A percentile compares a stretch with the other conserved stretches of the same genome.
Conservation (phyloP, 2,888 invertebrate genomes). For the Ctenicera cuprea region DNA sequence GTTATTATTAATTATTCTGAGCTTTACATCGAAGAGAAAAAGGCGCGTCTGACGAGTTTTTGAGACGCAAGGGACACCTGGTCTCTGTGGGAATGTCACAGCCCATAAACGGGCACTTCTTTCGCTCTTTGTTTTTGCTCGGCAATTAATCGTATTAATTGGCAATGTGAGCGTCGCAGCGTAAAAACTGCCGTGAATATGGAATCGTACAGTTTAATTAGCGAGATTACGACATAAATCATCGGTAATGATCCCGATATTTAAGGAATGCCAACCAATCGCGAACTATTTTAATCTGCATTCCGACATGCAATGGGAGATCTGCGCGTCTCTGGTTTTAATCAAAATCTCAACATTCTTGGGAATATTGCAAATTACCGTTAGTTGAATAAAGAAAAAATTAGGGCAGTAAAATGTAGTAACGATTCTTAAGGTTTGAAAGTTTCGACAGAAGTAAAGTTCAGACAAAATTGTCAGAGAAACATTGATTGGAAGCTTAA, state of each 20-base stretch:
- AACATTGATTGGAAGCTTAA: too few species aligned
- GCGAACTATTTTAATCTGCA: slow-evolving; percentile 42
- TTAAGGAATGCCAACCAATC: slow-evolving; percentile 38
- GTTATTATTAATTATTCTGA: slow-evolving; percentile 5
- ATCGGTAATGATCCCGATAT: slow-evolving; percentile 41
- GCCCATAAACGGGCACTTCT: slow-evolving; percentile 33
- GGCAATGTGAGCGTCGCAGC: slow-evolving; percentile 30
- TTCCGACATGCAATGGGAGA: slow-evolving; percentile 38
- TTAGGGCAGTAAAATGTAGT: too few species aligned
- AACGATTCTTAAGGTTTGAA: too few species aligned
- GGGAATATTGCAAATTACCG: neutral
- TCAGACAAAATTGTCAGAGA: too few species aligned
- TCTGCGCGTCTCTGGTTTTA: slow-evolving; percentile 23
- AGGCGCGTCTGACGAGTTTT: slow-evolving; percentile 22
- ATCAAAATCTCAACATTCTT: slow-evolving; percentile 7
- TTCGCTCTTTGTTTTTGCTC: slow-evolving; percentile 30
- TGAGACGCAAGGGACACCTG: slow-evolving; percentile 31
- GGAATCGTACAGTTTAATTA: slow-evolving; percentile 40
- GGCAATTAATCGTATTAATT: slow-evolving; percentile 40
- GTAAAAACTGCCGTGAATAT: slow-evolving; percentile 36
- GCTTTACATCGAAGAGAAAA: slow-evolving; percentile 10
- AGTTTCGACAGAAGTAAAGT: too few species aligned
- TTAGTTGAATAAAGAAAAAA: neutral
- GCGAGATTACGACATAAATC: slow-evolving; percentile 30
- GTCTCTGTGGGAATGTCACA: slow-evolving; percentile 38